A percentile compares a stretch with the other conserved stretches of the same genome.
Evolutionary conservation across 2,113 vertebrate species (phyloP).

Genomic region (Pseudopipra pipra): DNA sequence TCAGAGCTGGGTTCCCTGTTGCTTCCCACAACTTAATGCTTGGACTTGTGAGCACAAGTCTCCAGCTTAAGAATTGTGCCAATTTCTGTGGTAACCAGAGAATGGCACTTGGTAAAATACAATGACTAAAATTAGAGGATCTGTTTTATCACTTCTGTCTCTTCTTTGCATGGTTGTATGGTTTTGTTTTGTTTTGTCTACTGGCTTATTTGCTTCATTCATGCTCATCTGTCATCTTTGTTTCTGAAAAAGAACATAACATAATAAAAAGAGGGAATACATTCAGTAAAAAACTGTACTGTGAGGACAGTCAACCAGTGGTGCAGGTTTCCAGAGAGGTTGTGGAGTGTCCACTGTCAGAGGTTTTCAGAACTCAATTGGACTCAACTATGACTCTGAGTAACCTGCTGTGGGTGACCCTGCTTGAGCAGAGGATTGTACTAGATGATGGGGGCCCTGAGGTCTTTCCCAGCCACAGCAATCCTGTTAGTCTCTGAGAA

Average conservation of each 20-base stretch:
- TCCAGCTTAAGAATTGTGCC: not conserved
- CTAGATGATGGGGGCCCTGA: rapidly evolving
- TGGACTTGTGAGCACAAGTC: not conserved
- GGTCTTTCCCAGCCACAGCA: rapidly evolving
- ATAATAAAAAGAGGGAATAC: rapidly evolving
- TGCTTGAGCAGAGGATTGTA: not conserved
- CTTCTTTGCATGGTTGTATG: not conserved
- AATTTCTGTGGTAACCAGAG: not conserved
- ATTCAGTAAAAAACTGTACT: not conserved
- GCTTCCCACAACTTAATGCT: not conserved
- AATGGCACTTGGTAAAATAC: not conserved
- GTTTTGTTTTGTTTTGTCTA: too few relatives aligned
- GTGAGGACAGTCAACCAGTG: not conserved
- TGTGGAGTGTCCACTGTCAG: not conserved
- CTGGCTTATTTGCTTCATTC: not conserved
- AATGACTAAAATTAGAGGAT: not conserved
- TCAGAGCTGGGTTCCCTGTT: not conserved
- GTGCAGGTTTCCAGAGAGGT: not conserved
- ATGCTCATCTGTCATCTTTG: rapidly evolving
- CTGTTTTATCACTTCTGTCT: not conserved
- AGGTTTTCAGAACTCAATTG: not conserved
- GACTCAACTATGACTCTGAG: rapidly evolving
- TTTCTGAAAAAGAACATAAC: not conserved
- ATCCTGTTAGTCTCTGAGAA: not conserved
- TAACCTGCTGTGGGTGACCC: not conserved